These are phyloP conservation scores for Poeciliopsis presidionis DNA, from an alignment of 2,797 vertebrate genomes.

Conservation along the genomic window DNA sequence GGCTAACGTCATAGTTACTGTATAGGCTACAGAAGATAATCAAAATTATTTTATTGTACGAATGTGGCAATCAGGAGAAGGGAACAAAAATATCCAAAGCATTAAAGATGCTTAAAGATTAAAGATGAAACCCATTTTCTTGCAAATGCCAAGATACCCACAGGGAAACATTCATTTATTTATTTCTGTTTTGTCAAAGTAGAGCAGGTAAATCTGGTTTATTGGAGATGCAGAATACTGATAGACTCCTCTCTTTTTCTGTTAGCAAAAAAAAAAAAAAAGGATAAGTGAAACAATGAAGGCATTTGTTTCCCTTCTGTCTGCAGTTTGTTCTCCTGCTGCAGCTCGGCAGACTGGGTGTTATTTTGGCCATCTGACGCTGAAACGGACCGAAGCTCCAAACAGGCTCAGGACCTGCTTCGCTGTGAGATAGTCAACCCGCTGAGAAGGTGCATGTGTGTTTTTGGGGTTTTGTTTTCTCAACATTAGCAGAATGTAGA, in stretches of 20 bases:
- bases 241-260: background rate
- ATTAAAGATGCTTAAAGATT: too few species aligned
- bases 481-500: too few species aligned
- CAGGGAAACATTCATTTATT: background rate
- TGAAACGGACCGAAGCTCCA: conserved; percentile 54
- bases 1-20: background rate
- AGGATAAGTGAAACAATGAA: background rate
- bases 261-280: too few species aligned
- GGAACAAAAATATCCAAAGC: background rate
- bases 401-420: conserved; percentile 82
- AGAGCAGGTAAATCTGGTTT: background rate
- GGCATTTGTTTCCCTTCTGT: background rate
- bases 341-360: conserved; percentile 85
- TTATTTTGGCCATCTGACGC: conserved; percentile 77
- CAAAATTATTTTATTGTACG: background rate
- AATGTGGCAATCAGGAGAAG: background rate
- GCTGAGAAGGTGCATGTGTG: conserved; percentile 76
- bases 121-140: background rate
- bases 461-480: background rate
- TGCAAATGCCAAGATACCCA: background rate
- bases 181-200: background rate
- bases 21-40: background rate
- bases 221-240: background rate
- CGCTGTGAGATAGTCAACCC: conserved; percentile 88
- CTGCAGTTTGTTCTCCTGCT: conserved; percentile 86